A percentile compares a stretch with the other conserved stretches of the same genome.
These are phyloP conservation scores for Hoplostethus atlanticus DNA, from an alignment of 2,797 vertebrate genomes.

Conservation along the genomic window DNA sequence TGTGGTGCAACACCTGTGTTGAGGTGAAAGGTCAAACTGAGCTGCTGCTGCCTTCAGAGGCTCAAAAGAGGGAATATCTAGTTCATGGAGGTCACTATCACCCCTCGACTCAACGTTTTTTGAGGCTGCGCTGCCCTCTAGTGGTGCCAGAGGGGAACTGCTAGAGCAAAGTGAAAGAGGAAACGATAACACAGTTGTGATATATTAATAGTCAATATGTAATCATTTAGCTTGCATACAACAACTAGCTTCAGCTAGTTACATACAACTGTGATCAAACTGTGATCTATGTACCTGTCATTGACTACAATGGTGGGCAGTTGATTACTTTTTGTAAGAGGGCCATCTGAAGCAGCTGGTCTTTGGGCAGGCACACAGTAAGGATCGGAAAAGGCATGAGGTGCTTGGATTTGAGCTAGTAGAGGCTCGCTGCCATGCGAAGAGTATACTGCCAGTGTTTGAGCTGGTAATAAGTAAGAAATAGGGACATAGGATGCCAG, in stretches of 20 bases:
- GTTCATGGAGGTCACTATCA: constrained; percentile 1
- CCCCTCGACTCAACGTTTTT: background rate
- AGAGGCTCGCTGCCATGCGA: background rate
- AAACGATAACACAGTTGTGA: background rate
- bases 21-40: constrained; percentile 29
- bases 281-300: constrained; percentile 22
- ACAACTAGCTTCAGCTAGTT: background rate
- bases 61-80: background rate
- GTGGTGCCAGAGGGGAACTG: constrained; percentile 37
- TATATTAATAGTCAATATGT: background rate
- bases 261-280: no score
- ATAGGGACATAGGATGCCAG: constrained; percentile 17
- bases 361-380: background rate
- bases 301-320: constrained; percentile 3
- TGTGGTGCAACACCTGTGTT: constrained; percentile 26
- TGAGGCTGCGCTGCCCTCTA: constrained; percentile 51
- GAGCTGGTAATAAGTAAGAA: constrained; percentile 9
- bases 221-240: background rate
- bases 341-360: background rate
- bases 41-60: background rate
- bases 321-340: background rate
- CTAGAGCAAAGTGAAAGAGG: background rate
- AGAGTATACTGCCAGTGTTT: constrained; percentile 11
- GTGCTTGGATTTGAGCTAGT: constrained; percentile 8
- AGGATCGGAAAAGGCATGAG: background rate